Evolutionary conservation across 2,888 invertebrate species (phyloP), one percentile per base, ranked within the genome.

Genomic region (Hirtodrosophila trivittata): DNA sequence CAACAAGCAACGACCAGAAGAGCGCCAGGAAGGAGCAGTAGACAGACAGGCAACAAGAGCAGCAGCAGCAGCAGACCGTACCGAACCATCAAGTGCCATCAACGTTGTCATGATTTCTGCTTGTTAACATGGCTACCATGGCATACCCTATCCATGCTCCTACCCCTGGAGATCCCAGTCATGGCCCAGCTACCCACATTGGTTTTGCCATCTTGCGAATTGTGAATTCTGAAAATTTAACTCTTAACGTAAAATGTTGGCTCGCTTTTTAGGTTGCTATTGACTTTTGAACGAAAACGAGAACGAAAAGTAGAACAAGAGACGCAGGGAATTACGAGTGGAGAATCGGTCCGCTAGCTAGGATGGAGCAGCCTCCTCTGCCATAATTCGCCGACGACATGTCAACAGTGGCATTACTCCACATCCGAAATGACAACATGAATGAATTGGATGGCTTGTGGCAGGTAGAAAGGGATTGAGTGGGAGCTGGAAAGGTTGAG

Each of bases 31-130:
- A 32, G 10, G 13, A 3, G n/a, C 0, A 9, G 38, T n/a, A 8
- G 46, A 21, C 37, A 10, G 6, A 10, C 16, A 1, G n/a, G 2
- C 12, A 30, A 4, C 6, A 18, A 37, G n/a, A 1, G 7, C 33
- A 25, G 49, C 30, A 51, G 41, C 28, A 46, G 10, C 46, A 52
- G 28, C 45, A 46, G 51, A 46, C 46, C 37, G 5, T 56, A 43
- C 57, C 21, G 70, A 52, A 59, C 65, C 80, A 73, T 86, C 76
- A 80, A 86, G 80, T 86, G 80, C 58, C 73, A 76, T 80, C 85
- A 68, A 66, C 85, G 85, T 86, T 86, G 87, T 86, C 87, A 86
- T 82, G 82, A 82, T 82, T 82, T 86, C 85, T 65, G 82, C 82
- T 81, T 86, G 82, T 86, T 84, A 84, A 75, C 85, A 86, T 86